Base-by-base conservation (phyloP, 2,797 vertebrate species). In the Scarus forsteni region DNA sequence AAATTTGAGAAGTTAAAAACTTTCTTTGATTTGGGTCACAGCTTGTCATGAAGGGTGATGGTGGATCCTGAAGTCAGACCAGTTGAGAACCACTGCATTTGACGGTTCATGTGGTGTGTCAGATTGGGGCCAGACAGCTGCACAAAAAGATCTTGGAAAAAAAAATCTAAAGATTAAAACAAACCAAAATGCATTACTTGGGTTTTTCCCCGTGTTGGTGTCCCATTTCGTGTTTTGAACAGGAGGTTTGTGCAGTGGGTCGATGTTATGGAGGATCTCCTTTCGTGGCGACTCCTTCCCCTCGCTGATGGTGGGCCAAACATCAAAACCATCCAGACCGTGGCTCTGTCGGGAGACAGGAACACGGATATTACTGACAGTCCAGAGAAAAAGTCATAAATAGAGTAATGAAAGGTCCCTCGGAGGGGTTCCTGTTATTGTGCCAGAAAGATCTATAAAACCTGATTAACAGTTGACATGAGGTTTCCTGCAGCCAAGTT, bases 251-350 rank as follows among this genome's bases (percentile, higher is more conserved):
- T 98, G 95, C 50, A 99, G 93, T 0, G 98, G 98, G 87, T 99
- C 96, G 0, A 99, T 99, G 88, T 99, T 99, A 89, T 99, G 97
- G 10, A 99, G 92, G 84, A 99, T 98, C 94, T 99, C 98, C 0
- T 86, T 93, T 12, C 98, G 95, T 0, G 97, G 96, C 0, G 97
- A 99, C 52, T 94, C 94, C 77, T 84, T 95, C 60, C 95, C 96
- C 64, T 98, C 97, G 0, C 97, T 99, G 91, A 99, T 96, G 53
- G 95, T 85, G 0, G 95, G 85, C 98, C 98, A 99, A 19, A 98
- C 93, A 0, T 99, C 92, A 5, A 96, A 98, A 12, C 98, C 98
- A 1, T 99, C 98, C 55, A 99, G 90, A 4, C 93, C 92, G 0
- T 83, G 92, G 0, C 94, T 93, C 0, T 88, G 93, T 1, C 89